Evolutionary conservation across 1,140 invertebrate species (phyloP).

Genomic region (Dinoponera quadriceps): DNA sequence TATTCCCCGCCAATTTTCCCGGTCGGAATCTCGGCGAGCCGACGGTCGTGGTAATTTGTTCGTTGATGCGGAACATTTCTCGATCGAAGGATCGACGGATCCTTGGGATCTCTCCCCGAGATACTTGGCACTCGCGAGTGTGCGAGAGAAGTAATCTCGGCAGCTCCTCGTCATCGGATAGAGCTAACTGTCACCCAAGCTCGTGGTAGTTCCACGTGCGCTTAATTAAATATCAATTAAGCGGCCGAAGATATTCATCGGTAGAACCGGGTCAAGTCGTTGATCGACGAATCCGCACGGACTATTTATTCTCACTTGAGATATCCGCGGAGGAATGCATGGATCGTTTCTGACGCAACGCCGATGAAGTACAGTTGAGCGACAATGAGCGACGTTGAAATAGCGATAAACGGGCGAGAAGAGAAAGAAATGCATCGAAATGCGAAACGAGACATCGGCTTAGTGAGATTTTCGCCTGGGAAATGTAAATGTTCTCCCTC

Average conservation of each 20-base stretch:
- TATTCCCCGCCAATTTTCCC: slow-evolving; percentile 16
- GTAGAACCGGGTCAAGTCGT: background rate
- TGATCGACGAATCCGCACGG: background rate
- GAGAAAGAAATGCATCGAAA: background rate
- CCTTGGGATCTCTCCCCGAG: too few species aligned
- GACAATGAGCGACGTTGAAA: background rate
- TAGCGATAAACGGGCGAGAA: background rate
- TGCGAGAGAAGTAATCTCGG: too few species aligned
- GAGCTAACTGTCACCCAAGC: background rate
- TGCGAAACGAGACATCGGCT: background rate
- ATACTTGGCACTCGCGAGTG: too few species aligned
- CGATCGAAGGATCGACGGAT: too few species aligned
- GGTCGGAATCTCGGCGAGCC: too few species aligned
- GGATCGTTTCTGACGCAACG: background rate
- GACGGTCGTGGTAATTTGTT: too few species aligned
- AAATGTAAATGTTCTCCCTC: background rate
- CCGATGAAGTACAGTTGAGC: background rate
- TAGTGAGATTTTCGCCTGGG: background rate
- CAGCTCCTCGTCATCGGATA: too few species aligned
- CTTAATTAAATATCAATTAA: slow-evolving; percentile 15
- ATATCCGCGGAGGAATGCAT: background rate
- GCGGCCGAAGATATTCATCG: background rate
- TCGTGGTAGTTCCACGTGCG: background rate
- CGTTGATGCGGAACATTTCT: too few species aligned
- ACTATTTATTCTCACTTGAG: background rate